These are phyloP conservation scores for Camptogramma bilineatum DNA, from an alignment of 2,888 invertebrate species.

Conservation along the genomic window DNA sequence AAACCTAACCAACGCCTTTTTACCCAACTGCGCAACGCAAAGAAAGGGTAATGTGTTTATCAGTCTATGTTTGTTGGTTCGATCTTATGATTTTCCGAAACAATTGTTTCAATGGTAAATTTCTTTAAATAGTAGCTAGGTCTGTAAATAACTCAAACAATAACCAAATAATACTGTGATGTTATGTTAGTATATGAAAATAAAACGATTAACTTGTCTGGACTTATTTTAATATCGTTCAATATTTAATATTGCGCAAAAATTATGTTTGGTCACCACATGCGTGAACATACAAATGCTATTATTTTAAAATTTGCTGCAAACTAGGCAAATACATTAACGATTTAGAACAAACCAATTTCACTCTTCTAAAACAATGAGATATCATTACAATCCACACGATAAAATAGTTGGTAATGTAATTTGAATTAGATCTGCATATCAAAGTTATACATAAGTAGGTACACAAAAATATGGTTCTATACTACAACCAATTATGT, in stretches of 20 bases:
- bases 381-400: slow-evolving; percentile 21
- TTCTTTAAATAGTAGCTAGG: neutral
- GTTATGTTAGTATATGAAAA: slow-evolving; percentile 34
- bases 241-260: slow-evolving; percentile 74
- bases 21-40: too few relatives aligned
- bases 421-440: neutral
- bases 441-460: slow-evolving; percentile 10
- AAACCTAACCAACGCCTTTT: too few relatives aligned
- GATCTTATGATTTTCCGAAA: neutral
- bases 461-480: slow-evolving; percentile 2
- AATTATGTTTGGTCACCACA: slow-evolving; percentile 77
- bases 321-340: slow-evolving; percentile 58
- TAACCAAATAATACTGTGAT: slow-evolving; percentile 16
- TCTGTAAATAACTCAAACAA: neutral
- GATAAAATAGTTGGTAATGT: slow-evolving; percentile 7
- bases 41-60: too few relatives aligned
- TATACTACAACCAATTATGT: neutral
- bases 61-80: too few relatives aligned
- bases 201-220: slow-evolving; percentile 55
- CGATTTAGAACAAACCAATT: slow-evolving; percentile 33
- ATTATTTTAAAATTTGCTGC: slow-evolving; percentile 61
- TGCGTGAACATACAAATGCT: slow-evolving; percentile 75
- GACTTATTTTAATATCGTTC: slow-evolving; percentile 73
- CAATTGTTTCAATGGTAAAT: neutral
- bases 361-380: slow-evolving; percentile 13